Conservation (phyloP, 2,888 invertebrate genomes). For the Zelleria hepariella region DNA sequence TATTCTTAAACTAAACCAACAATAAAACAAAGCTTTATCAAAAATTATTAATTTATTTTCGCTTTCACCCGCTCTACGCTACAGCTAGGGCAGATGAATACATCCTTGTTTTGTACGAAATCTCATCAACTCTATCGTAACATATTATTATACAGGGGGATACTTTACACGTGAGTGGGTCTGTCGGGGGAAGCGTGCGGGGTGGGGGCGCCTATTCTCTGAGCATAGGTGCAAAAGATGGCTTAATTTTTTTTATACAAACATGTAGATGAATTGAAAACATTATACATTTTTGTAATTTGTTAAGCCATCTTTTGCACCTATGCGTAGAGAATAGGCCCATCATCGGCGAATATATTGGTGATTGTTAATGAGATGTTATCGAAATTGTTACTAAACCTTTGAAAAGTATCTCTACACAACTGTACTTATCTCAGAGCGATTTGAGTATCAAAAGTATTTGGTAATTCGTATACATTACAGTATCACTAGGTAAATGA, state of each 20-base stretch:
- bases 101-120: slow-evolving; percentile 4
- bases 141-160: background rate
- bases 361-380: background rate
- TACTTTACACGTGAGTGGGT: background rate
- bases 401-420: background rate
- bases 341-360: background rate
- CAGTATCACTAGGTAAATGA: background rate
- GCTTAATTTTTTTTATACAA: too few relatives aligned
- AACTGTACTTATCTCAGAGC: background rate
- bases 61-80: background rate
- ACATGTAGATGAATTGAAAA: too few relatives aligned
- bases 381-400: background rate
- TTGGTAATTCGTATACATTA: background rate
- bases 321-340: background rate
- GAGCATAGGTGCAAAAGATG: background rate
- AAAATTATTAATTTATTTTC: slow-evolving; percentile 3
- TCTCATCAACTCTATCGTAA: background rate
- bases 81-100: background rate
- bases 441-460: background rate
- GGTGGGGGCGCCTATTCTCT: background rate
- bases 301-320: background rate
- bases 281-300: background rate
- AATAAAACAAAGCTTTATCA: background rate
- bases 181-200: background rate
- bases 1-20: background rate